Conservation (phyloP, 2,113 vertebrate genomes). For the Odocoileus virginianus region DNA sequence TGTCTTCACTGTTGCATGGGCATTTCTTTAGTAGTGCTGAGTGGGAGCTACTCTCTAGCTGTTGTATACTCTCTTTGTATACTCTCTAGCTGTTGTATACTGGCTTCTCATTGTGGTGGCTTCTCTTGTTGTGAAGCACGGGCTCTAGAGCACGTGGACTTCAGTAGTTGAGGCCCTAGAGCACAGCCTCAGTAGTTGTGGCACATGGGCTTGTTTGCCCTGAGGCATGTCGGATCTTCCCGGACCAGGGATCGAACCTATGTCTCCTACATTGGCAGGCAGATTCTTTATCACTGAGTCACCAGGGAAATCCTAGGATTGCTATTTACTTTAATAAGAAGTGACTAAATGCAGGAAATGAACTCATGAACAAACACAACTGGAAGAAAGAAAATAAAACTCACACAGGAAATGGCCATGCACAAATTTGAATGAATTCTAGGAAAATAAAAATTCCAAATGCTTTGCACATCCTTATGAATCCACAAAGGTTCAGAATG, state of each 20-base stretch:
- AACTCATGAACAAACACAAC: conserved; percentile 14
- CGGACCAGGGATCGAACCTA: not conserved
- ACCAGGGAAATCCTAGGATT: not conserved
- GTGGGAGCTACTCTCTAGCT: not conserved
- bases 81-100: not conserved
- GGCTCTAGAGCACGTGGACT: not conserved
- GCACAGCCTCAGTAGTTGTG: not conserved
- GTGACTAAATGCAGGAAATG: conserved; percentile 12
- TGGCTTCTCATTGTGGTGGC: not conserved
- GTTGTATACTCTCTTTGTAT: no score
- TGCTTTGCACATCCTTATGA: conserved; percentile 52
- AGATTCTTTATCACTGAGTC: not conserved
- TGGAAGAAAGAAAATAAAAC: not conserved
- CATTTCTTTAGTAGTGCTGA: not conserved
- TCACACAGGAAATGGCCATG: conserved; percentile 43
- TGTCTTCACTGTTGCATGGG: fast-evolving
- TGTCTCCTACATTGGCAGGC: not conserved
- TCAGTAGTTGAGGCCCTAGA: not conserved
- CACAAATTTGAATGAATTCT: conserved; percentile 11
- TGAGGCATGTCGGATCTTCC: not conserved
- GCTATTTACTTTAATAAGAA: conserved; percentile 13
- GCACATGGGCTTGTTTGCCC: not conserved
- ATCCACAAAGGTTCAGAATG: conserved; percentile 67
- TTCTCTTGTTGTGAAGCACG: not conserved
- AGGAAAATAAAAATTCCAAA: conserved; percentile 61